Evolutionary conservation across 2,113 vertebrate genomes (phyloP).

Genomic region (Malurus melanocephalus): DNA sequence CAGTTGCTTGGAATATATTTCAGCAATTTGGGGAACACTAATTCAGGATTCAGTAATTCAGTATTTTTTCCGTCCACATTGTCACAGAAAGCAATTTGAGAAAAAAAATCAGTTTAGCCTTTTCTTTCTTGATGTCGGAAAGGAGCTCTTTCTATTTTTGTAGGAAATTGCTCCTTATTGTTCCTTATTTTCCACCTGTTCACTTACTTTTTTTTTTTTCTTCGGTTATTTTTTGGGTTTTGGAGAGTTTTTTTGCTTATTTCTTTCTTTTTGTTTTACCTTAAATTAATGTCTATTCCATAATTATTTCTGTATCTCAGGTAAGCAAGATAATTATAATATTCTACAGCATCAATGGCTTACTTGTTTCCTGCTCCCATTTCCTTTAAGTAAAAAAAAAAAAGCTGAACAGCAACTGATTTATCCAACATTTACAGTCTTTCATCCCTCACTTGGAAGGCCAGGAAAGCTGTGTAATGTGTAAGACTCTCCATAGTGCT

Average conservation of each 20-base stretch:
- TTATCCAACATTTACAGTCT: not conserved
- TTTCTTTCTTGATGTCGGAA: not conserved
- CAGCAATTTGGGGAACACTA: not conserved
- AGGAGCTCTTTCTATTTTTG: not conserved
- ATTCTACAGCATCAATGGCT: not conserved
- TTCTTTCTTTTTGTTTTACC: not conserved
- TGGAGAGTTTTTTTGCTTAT: not conserved
- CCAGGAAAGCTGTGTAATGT: not conserved
- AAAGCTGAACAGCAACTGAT: not conserved
- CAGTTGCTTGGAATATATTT: not conserved
- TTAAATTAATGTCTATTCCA: not conserved
- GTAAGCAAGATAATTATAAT: not conserved
- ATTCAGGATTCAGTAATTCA: not conserved
- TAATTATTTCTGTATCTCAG: not conserved
- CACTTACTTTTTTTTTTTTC: not conserved
- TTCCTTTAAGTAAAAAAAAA: not conserved
- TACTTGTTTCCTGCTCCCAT: not conserved
- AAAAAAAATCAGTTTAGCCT: not conserved
- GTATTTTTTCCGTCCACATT: not conserved
- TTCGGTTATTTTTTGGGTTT: not conserved
- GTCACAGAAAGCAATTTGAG: not conserved
- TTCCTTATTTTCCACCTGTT: not conserved
- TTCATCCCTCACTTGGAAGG: not conserved
- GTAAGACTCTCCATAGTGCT: not conserved
- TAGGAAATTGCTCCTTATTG: not conserved